phyloP scores from a whole-genome alignment of 1,140 invertebrate species.

The Sitophilus oryzae region DNA sequence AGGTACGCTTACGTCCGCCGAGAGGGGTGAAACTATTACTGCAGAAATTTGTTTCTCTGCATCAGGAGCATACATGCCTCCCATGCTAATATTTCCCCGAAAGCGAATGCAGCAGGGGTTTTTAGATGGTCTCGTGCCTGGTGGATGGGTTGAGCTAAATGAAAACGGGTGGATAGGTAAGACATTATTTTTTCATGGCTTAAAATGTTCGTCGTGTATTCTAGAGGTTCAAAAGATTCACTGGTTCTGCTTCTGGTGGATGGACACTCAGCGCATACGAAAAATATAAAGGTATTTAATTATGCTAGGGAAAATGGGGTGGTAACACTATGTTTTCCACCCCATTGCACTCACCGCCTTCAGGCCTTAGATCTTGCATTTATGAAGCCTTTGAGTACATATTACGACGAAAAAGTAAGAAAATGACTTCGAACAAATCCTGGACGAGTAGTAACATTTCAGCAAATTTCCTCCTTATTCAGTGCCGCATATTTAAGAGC shows the following conservation, averaged over 20 bases:
- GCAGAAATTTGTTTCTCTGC: slow-evolving; percentile 42
- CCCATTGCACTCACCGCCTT: slow-evolving; percentile 43
- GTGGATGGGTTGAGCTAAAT: slow-evolving; percentile 31
- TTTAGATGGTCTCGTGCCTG: slow-evolving; percentile 23
- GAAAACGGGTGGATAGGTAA: slow-evolving; percentile 38
- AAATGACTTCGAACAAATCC: slow-evolving; percentile 17
- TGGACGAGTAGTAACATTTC: slow-evolving; percentile 18
- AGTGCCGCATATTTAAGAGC: slow-evolving; percentile 26
- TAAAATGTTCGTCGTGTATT: slow-evolving; percentile 34
- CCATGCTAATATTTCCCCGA: slow-evolving; percentile 36
- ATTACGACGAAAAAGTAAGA: slow-evolving; percentile 16
- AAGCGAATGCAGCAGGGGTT: slow-evolving; percentile 30
- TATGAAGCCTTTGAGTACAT: slow-evolving; percentile 38
- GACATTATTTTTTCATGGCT: slow-evolving; percentile 40
- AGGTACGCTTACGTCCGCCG: slow-evolving; percentile 40
- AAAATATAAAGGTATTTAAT: slow-evolving; percentile 34
- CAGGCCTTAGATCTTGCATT: slow-evolving; percentile 43
- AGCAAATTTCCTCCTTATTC: slow-evolving; percentile 30
- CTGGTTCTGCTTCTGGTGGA: slow-evolving; percentile 39
- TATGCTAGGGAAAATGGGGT: slow-evolving; percentile 27
- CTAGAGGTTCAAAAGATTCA: slow-evolving; percentile 21
- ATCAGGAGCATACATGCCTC: slow-evolving; percentile 32
- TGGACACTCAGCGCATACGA: slow-evolving; percentile 37
- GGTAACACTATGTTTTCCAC: slow-evolving; percentile 41
- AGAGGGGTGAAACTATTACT: slow-evolving; percentile 37